phyloP scores from a whole-genome alignment of 2,113 vertebrate genomes.

The Corvus hawaiiensis region DNA sequence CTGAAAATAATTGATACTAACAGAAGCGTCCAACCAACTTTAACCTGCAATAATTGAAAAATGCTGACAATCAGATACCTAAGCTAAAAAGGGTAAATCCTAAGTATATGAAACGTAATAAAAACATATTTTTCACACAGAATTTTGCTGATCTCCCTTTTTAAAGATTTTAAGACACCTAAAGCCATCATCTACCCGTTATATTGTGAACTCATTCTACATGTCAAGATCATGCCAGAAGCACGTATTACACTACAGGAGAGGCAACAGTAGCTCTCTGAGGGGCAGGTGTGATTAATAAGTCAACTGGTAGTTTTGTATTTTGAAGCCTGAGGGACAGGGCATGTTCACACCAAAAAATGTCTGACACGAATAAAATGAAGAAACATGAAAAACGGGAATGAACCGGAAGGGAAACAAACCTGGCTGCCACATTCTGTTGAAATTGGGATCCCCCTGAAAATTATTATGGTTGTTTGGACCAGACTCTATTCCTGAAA shows the following conservation, averaged over 20 bases:
- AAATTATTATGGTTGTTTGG: constrained; percentile 90
- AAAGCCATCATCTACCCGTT: constrained; percentile 27
- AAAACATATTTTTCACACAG: neutral
- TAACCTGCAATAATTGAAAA: neutral
- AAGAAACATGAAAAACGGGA: neutral
- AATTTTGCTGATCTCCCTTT: neutral
- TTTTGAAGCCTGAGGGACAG: neutral
- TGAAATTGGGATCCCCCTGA: constrained; percentile 89
- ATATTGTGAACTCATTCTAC: constrained; percentile 9
- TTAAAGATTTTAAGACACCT: neutral
- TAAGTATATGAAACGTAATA: neutral
- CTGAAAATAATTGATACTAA: neutral
- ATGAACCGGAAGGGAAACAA: constrained; percentile 29
- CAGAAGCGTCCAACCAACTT: neutral
- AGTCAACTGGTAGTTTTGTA: neutral
- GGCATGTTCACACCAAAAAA: neutral
- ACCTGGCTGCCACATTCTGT: constrained; percentile 98
- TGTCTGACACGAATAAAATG: neutral
- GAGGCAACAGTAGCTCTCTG: constrained; percentile 5
- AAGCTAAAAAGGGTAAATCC: neutral
- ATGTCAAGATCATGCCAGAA: constrained; percentile 35
- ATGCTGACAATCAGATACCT: neutral
- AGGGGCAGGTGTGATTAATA: neutral
- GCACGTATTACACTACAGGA: constrained; percentile 32
- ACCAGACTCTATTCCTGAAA: constrained; percentile 81